phyloP scores from a whole-genome alignment of 2,888 invertebrate genomes.

The Anarsia innoxiella region DNA sequence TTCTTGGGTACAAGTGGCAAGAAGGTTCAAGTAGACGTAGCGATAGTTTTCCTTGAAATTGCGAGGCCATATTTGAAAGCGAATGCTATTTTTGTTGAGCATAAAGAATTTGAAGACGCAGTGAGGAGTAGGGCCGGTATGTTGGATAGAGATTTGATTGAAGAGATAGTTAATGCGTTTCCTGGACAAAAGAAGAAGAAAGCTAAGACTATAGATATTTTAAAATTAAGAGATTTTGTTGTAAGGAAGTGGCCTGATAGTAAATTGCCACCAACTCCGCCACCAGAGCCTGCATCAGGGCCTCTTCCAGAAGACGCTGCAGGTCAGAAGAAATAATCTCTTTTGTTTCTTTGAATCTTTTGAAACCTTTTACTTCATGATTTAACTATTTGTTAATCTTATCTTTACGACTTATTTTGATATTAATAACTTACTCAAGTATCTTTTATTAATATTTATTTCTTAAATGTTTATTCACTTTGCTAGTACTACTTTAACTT shows the following conservation, averaged over 20 bases:
- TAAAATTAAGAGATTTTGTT: conserved; percentile 34
- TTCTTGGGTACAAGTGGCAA: conserved; percentile 21
- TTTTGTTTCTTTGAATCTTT: conserved; percentile 16
- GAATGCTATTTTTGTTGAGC: conserved; percentile 19
- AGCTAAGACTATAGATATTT: conserved; percentile 23
- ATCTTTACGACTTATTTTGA: neutral
- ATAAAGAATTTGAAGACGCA: conserved; percentile 20
- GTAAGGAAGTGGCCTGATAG: conserved; percentile 42
- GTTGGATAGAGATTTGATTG: conserved; percentile 25
- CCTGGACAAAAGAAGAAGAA: conserved; percentile 30
- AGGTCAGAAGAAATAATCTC: conserved; percentile 13
- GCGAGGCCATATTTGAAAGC: conserved; percentile 20
- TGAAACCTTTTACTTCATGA: neutral
- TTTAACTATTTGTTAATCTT: neutral
- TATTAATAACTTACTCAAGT: neutral
- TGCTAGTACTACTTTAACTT: no score
- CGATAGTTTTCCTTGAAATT: conserved; percentile 20
- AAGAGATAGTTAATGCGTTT: conserved; percentile 27
- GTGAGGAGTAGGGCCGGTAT: conserved; percentile 18
- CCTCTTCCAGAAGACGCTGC: conserved; percentile 14
- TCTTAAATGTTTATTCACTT: no score
- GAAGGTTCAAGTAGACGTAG: conserved; percentile 24
- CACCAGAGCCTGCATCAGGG: conserved; percentile 21
- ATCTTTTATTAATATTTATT: no score
- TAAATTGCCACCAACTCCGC: conserved; percentile 33